phyloP scores from a whole-genome alignment of 2,113 vertebrate genomes.

The Melanotaenia duboulayi region DNA sequence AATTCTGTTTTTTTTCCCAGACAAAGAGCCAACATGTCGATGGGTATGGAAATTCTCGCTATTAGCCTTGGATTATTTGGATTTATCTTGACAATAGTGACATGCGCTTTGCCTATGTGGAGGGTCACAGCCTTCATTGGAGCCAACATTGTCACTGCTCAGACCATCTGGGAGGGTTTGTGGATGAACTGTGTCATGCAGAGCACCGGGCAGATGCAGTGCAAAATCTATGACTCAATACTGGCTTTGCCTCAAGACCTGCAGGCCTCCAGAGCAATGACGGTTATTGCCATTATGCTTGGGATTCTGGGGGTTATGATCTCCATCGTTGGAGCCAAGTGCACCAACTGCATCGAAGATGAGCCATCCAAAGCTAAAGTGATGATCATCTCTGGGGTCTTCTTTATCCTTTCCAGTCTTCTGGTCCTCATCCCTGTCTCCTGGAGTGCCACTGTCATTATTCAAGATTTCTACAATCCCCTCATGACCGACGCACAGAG shows the following conservation, averaged over 20 bases:
- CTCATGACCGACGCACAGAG: conserved; percentile 34
- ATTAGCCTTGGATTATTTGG: conserved; percentile 81
- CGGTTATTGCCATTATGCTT: conserved; percentile 79
- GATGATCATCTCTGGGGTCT: conserved; percentile 81
- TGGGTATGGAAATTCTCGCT: conserved; percentile 84
- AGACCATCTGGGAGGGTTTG: conserved; percentile 82
- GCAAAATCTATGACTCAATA: conserved; percentile 85
- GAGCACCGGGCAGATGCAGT: conserved; percentile 87
- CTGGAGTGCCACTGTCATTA: conserved; percentile 74
- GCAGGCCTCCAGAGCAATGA: conserved; percentile 84
- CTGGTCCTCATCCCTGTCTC: conserved; percentile 81
- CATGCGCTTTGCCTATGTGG: conserved; percentile 85
- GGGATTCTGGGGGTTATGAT: conserved; percentile 79
- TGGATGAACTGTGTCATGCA: conserved; percentile 86
- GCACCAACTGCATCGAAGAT: conserved; percentile 85
- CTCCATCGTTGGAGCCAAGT: conserved; percentile 83
- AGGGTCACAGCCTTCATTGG: conserved; percentile 81
- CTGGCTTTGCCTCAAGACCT: conserved; percentile 79
- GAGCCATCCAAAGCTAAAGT: conserved; percentile 80
- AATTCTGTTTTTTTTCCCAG: background rate
- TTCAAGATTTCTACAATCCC: conserved; percentile 82
- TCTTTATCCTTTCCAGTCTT: conserved; percentile 77
- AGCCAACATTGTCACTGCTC: conserved; percentile 83
- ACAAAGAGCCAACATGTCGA: conserved; percentile 75
- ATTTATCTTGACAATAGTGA: conserved; percentile 77